Evolutionary conservation across 2,797 vertebrate species (phyloP).

Genomic region (Neosalanx taihuensis): DNA sequence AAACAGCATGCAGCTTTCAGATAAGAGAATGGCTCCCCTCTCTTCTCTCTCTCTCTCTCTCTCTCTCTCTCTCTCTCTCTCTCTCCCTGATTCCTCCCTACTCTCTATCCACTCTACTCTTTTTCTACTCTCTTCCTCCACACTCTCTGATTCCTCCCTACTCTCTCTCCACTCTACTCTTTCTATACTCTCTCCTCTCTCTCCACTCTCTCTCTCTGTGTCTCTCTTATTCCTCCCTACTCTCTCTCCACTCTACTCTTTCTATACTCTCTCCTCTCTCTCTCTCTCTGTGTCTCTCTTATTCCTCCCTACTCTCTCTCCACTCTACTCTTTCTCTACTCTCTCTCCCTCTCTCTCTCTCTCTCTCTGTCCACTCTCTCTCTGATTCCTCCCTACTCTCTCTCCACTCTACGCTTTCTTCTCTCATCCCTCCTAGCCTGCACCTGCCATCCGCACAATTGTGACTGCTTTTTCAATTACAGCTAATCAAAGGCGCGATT

Average conservation of each 20-base stretch:
- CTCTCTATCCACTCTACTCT: too few species aligned
- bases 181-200: too few species aligned
- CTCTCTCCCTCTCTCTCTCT: too few species aligned
- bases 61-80: background rate
- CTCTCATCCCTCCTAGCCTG: background rate
- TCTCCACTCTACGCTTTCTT: background rate
- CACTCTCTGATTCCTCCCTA: background rate
- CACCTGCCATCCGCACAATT: conserved; percentile 47
- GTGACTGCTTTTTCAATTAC: conserved; percentile 67
- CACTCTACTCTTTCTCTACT: too few species aligned
- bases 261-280: too few species aligned
- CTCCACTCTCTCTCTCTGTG: too few species aligned
- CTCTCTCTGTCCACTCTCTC: too few species aligned
- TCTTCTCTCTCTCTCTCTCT: background rate
- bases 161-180: background rate
- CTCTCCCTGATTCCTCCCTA: background rate
- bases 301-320: conserved; percentile 1
- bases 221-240: conserved; percentile 7
- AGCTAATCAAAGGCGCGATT: conserved; percentile 66
- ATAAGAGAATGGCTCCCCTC: background rate
- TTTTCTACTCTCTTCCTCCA: too few species aligned
- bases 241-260: too few species aligned
- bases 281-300: background rate
- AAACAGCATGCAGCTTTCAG: conserved; percentile 17
- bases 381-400: too few species aligned